phyloP scores from a whole-genome alignment of 2,113 vertebrate species.

The Charadrius vociferus region DNA sequence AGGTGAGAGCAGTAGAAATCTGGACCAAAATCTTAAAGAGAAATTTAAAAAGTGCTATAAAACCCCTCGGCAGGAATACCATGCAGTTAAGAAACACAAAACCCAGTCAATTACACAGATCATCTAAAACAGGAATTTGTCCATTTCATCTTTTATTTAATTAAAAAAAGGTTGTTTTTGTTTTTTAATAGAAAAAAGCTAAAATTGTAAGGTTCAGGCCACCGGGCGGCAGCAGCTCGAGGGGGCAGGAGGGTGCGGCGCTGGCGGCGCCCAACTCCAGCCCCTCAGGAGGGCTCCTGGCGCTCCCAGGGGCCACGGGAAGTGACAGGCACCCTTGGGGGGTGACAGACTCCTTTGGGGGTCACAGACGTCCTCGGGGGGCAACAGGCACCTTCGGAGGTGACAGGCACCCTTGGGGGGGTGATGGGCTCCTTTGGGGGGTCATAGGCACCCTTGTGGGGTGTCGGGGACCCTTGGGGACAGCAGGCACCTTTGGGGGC shows the following conservation, averaged over 20 bases:
- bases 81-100: conserved; percentile 72
- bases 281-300: not conserved
- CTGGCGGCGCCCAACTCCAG: not conserved
- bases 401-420: not conserved
- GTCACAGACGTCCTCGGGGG: not conserved
- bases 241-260: not conserved
- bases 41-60: conserved; percentile 76
- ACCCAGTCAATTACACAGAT: conserved; percentile 53
- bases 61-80: conserved; percentile 64
- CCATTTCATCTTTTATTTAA: conserved; percentile 36
- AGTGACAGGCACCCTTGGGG: not conserved
- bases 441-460: not conserved
- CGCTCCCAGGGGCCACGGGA: not conserved
- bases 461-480: not conserved
- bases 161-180: conserved; percentile 51
- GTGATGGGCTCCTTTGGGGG: not conserved
- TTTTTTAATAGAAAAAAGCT: conserved; percentile 69
- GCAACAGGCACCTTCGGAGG: not conserved
- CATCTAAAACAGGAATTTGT: conserved; percentile 58
- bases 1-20: conserved; percentile 68
- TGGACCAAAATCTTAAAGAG: conserved; percentile 66
- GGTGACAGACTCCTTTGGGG: not conserved
- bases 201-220: conserved; percentile 50
- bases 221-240: conserved; percentile 53
- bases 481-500: not conserved